These are phyloP conservation scores for Phyllotreta cruciferae DNA, from an alignment of 2,888 invertebrate genomes.

Conservation along the genomic window DNA sequence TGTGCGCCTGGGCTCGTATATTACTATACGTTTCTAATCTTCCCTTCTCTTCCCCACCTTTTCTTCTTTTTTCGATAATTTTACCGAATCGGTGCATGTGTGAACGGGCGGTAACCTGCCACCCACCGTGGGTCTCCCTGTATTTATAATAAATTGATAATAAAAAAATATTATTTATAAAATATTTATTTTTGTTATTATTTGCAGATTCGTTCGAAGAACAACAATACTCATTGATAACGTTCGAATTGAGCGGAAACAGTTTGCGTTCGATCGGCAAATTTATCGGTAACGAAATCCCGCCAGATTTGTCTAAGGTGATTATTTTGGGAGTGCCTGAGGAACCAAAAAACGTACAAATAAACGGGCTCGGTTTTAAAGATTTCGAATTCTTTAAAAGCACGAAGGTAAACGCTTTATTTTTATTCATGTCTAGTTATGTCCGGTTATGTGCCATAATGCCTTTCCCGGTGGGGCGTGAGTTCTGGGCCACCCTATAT, in stretches of 20 bases:
- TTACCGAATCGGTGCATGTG: no score
- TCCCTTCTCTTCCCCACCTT: no score
- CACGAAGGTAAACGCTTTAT: conserved; percentile 57
- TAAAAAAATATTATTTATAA: conserved; percentile 5
- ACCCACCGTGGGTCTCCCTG: no score
- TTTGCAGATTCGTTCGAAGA: conserved; percentile 67
- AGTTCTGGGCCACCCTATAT: no score
- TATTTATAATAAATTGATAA: no score
- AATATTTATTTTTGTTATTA: conserved; percentile 1
- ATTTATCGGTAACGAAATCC: conserved; percentile 52
- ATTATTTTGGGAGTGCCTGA: conserved; percentile 54
- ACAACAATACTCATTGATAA: conserved; percentile 65
- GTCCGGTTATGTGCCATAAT: no score
- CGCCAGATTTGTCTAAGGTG: conserved; percentile 56
- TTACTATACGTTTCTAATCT: no score
- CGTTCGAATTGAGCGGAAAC: conserved; percentile 57
- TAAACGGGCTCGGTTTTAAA: conserved; percentile 51
- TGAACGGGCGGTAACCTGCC: no score
- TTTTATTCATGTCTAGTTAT: no score
- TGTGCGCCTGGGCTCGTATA: no score
- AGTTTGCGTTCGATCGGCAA: conserved; percentile 49
- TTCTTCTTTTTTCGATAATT: no score
- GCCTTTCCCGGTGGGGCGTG: no score
- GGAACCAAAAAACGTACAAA: conserved; percentile 51
- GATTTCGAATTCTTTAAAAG: conserved; percentile 55